Conservation (phyloP, 2,113 vertebrate genomes). For the Antechinus stuartii region DNA sequence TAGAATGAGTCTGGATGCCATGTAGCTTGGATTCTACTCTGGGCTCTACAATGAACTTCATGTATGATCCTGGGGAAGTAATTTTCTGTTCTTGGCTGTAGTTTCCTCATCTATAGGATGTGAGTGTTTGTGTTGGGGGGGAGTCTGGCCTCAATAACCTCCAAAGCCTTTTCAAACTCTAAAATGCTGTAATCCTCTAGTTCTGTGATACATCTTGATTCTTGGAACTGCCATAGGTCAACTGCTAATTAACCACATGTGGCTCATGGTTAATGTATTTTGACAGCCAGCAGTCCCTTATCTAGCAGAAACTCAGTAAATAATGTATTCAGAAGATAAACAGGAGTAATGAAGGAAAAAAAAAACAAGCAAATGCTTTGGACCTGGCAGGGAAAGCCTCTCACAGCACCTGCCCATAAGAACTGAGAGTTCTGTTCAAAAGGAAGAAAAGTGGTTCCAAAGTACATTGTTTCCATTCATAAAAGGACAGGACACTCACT, state of each 20-base stretch:
- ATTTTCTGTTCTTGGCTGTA: not conserved
- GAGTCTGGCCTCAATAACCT: not conserved
- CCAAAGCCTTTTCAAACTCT: not conserved
- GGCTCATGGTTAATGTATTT: slow-evolving; percentile 2
- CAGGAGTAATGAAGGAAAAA: not conserved
- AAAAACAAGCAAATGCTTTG: not conserved
- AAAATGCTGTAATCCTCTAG: not conserved
- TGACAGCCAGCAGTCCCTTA: not conserved
- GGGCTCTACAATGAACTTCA: not conserved
- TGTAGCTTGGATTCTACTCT: not conserved
- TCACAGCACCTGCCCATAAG: not conserved
- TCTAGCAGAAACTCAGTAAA: not conserved
- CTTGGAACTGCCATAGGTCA: not conserved
- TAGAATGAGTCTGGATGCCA: not conserved
- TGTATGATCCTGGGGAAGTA: not conserved
- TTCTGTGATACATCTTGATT: not conserved
- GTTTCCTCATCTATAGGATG: not conserved
- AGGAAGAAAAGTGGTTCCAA: not conserved
- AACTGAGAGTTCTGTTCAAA: not conserved
- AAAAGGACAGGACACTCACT: not conserved
- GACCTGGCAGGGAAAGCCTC: not conserved
- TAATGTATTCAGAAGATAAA: not conserved
- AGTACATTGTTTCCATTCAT: not conserved
- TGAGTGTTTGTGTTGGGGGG: not conserved
- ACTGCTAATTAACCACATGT: not conserved